Evolutionary conservation across 2,113 vertebrate species (phyloP).

Genomic region (Oncorhynchus keta): DNA sequence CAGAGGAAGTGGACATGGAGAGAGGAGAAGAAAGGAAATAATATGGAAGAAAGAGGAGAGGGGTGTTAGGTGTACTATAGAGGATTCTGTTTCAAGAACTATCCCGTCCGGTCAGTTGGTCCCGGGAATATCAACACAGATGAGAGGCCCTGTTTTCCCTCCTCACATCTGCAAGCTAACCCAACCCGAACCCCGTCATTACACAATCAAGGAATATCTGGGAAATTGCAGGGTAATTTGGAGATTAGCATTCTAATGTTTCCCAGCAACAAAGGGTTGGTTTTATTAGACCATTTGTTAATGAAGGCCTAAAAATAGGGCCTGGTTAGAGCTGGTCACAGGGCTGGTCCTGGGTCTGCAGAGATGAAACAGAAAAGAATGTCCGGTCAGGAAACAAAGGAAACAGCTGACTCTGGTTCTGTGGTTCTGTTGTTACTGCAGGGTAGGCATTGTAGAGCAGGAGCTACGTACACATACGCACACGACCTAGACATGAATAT

Average conservation of each 20-base stretch:
- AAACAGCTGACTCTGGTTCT: background rate
- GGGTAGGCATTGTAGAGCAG: no score
- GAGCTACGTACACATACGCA: background rate
- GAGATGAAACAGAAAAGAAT: slow-evolving; percentile 4
- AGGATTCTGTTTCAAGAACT: background rate
- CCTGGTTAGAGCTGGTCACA: slow-evolving; percentile 5
- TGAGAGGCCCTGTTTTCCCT: slow-evolving; percentile 30
- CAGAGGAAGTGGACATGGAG: background rate
- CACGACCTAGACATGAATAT: background rate
- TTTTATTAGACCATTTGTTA: slow-evolving; percentile 58
- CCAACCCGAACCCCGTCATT: slow-evolving; percentile 53
- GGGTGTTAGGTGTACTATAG: background rate
- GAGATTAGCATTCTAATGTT: slow-evolving; percentile 69
- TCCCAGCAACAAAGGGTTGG: slow-evolving; percentile 53
- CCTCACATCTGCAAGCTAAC: slow-evolving; percentile 63
- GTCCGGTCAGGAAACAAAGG: background rate
- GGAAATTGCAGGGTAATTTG: slow-evolving; percentile 67
- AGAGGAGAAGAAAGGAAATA: background rate
- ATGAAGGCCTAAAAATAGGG: slow-evolving; percentile 55
- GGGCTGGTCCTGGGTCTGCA: slow-evolving; percentile 11
- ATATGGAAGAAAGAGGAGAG: background rate
- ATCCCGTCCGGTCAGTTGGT: no score
- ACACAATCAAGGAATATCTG: slow-evolving; percentile 64
- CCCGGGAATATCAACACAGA: slow-evolving; percentile 34
- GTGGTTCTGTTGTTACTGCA: background rate